Conservation (phyloP, 2,113 vertebrate species). For the Empidonax alnorum region DNA sequence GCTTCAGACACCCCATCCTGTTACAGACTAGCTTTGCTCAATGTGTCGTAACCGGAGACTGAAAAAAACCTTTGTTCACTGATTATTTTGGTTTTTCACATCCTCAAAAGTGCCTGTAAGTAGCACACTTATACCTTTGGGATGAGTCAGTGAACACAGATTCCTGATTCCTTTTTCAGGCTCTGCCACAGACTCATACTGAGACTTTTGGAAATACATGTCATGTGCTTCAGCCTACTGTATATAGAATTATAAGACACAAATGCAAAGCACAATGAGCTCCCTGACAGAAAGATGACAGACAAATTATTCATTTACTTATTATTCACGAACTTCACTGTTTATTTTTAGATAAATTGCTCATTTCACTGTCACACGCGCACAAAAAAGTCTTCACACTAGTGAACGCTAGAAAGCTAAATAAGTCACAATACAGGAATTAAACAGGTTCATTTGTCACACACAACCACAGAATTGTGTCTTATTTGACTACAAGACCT, state of each 20-base stretch:
- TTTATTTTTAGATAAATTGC: constrained; percentile 27
- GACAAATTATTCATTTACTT: constrained; percentile 8
- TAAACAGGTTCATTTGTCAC: not conserved
- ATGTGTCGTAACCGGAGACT: not conserved
- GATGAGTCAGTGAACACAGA: not conserved
- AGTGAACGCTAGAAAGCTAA: not conserved
- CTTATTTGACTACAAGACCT: not conserved
- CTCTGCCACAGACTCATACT: not conserved
- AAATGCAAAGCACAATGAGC: not conserved
- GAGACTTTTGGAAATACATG: not conserved
- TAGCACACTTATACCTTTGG: not conserved
- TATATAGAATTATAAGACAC: not conserved
- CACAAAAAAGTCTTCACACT: not conserved
- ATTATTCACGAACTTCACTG: not conserved
- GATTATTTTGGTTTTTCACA: not conserved
- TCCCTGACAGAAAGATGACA: constrained; percentile 1
- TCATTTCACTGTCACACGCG: not conserved
- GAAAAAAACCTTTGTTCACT: not conserved
- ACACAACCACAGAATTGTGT: not conserved
- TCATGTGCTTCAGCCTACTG: not conserved
- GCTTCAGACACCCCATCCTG: not conserved
- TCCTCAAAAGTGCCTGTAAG: not conserved
- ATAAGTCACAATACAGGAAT: not conserved
- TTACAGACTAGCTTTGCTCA: not conserved
- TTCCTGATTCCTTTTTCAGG: not conserved